Evolutionary conservation across 2,888 invertebrate genomes (phyloP), one percentile per base, ranked within the genome.

Genomic region (Apamea epomidion): DNA sequence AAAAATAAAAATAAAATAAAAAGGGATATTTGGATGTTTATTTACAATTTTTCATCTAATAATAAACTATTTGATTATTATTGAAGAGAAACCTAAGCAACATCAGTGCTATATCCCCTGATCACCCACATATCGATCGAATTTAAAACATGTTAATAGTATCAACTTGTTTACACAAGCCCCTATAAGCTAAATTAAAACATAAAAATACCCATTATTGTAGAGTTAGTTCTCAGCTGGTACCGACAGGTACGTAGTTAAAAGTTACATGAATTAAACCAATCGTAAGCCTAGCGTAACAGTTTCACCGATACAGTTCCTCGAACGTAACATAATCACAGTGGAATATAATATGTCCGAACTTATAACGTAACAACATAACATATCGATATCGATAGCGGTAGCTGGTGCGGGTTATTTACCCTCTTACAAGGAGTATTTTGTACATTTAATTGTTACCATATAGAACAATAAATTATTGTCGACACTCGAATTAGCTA

Each of bases 1-100:
- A 76, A 72, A 94, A 96, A 96, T 94, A 94, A 97, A 97, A 96
- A 91, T 93, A 95, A 96, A 96, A 96, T 95, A 95, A 97, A 93
- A 96, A 96, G 96, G 97, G 96, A 95, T 95, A 96, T 94, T 94
- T 94, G 96, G 96, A 96, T 96, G 96, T 97, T 97, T 97, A 97
- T 97, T 97, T 97, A 97, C 97, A 97, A 94, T 95, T 95, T 92
- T 94, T 94, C 95, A 94, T 94, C 93, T 95, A 96, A 96, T 96
- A 96, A 96, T 96, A 96, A 93, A 96, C 94, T 94, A 95, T 93
- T 91, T 90, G 95, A 96, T 96, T 96, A 97, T 96, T 94, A 96
- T 94, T 92, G 93, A 95, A 96, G 94, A 94, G 94, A 95, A 95
- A 93, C 93, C 94, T 92, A 94, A 94, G 95, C 95, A 94, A 95